Base-by-base conservation (phyloP, 2,113 vertebrate genomes). In the Myiagra hebetior region DNA sequence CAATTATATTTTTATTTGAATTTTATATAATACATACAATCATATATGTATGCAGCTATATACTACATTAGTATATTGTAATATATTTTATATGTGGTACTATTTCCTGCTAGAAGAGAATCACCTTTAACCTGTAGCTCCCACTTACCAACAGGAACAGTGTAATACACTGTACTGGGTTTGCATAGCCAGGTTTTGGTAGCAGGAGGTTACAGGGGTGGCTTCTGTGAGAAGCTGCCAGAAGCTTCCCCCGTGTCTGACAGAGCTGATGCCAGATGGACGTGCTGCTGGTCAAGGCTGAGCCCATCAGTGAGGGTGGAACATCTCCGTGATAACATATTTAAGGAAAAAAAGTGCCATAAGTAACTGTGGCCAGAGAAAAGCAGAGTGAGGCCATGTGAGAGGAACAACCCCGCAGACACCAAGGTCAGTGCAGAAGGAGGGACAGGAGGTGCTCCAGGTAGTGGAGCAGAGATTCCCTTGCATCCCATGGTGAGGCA, bases 191-290 rank as follows among this genome's bases (percentile, higher is more conserved):
- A 60, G 37, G 31, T 37, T 60, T 39, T 53, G 22, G 15, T 15
- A 33, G 33, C 0, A 0, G 37, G 4, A 6, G 5, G 0, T 39
- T 50, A 21, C 37, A 59, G 53, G 7, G 6, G 8, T 52, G 53
- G 11, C 27, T 44, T 68, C 33, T 33, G 26, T 27, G 26, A 68
- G 72, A 49, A 31, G 22, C 13, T 33, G 14, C 9, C 62, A 59
- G 62, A 52, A 44, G 37, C 6, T 86, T 50, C 14, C 27, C 42
- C 37, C 53, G 8, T 10, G 27, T 44, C 37, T 42, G 46, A 26
- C 37, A 77, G 15, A 74, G 28, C n/a, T 0, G 3, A 33, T 39
- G 7, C 9, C 59, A 39, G n/a, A 6, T 27, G 18, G n/a, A 64
- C 0, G 0, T 23, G 28, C 49, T 47, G n/a, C 28, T 47, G 59